Evolutionary conservation across 2,888 invertebrate genomes (phyloP).

Genomic region (Sphinx pinastri): DNA sequence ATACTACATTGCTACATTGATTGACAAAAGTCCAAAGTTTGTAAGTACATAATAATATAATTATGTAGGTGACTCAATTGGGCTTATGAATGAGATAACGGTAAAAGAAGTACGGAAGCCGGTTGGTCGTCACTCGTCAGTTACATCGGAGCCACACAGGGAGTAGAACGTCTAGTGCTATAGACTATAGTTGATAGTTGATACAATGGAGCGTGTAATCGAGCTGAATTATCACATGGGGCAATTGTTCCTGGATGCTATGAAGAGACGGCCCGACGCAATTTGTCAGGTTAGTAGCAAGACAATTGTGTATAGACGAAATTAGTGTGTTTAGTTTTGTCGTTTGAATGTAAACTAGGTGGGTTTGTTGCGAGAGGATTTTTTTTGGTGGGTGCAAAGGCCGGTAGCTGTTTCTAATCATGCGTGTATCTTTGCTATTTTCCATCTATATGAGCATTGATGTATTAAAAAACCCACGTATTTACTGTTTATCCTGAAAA

Average conservation of each 20-base stretch:
- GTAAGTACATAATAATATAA: too few species aligned
- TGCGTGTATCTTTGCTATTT: too few species aligned
- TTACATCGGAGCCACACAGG: neutral
- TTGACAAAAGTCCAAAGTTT: too few species aligned
- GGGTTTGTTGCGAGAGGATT: neutral
- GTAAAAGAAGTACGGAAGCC: too few species aligned
- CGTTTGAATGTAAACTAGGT: neutral
- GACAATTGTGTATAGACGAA: neutral
- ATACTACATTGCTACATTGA: too few species aligned
- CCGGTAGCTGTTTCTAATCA: too few species aligned
- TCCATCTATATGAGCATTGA: too few species aligned
- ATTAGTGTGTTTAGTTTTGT: conserved; percentile 4
- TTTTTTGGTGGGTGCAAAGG: too few species aligned
- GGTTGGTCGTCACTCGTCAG: neutral
- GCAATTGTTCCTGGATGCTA: conserved; percentile 48
- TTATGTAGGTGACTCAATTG: too few species aligned
- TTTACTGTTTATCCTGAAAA: too few species aligned
- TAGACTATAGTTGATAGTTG: neutral
- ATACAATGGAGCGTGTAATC: conserved; percentile 27
- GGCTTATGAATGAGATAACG: too few species aligned
- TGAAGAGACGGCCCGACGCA: conserved; percentile 47
- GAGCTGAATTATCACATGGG: conserved; percentile 50
- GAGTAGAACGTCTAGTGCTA: neutral
- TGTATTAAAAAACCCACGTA: too few species aligned
- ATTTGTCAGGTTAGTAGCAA: conserved; percentile 38